phyloP scores from a whole-genome alignment of 2,888 invertebrate species.

The Tridacna crocea region DNA sequence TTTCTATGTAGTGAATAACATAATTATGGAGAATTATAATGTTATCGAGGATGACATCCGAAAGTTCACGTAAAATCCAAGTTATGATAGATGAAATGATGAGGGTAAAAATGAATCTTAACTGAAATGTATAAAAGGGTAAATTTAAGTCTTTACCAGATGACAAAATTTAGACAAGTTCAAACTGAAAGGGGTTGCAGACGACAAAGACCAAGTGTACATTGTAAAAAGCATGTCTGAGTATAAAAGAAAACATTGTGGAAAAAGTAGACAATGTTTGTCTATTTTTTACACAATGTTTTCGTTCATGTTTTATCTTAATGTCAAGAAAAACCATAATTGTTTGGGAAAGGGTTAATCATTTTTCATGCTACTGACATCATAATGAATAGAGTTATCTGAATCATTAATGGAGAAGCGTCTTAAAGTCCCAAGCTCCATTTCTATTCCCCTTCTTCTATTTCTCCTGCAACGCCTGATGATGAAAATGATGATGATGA shows the following conservation, averaged over 20 bases:
- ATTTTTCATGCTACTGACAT: constrained; percentile 1
- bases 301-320: neutral
- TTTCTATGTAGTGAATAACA: constrained; percentile 2
- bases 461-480: neutral
- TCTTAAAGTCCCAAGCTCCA: constrained; percentile 5
- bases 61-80: neutral
- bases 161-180: neutral
- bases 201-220: neutral
- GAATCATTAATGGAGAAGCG: neutral
- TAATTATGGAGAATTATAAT: neutral
- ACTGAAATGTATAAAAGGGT: constrained; percentile 9
- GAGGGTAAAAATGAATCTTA: constrained; percentile 4
- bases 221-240: neutral
- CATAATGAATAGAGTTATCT: constrained; percentile 2
- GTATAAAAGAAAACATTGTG: neutral
- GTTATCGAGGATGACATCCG: neutral
- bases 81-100: constrained; percentile 5
- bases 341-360: neutral
- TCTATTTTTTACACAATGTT: neutral
- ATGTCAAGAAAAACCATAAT: neutral
- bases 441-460: neutral
- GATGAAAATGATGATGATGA: neutral
- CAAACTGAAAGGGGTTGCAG: constrained; percentile 2
- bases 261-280: neutral
- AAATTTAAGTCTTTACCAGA: neutral